phyloP scores from a whole-genome alignment of 1,140 invertebrate species.

The Drosophila littoralis region DNA sequence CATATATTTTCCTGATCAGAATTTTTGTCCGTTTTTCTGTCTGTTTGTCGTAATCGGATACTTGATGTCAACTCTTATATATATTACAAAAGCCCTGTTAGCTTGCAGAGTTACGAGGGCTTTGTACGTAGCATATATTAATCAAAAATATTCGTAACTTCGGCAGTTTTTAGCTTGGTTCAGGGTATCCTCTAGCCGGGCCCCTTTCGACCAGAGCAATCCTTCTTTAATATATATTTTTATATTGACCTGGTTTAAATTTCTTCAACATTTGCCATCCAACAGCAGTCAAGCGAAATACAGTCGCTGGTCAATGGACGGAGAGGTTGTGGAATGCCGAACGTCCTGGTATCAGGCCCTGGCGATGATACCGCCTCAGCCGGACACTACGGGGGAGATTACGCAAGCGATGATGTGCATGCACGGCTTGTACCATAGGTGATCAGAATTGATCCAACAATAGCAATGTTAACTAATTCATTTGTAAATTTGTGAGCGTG shows the following conservation, averaged over 20 bases:
- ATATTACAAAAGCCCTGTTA: no score
- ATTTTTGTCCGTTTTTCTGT: no score
- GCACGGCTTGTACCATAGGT: constrained; percentile 70
- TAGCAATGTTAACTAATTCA: neutral
- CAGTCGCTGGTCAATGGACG: constrained; percentile 46
- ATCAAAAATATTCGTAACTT: no score
- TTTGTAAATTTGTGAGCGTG: neutral
- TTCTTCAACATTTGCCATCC: neutral
- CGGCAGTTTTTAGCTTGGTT: no score
- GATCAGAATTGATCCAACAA: neutral
- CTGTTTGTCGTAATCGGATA: no score
- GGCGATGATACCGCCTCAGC: constrained; percentile 39
- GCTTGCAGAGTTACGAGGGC: no score
- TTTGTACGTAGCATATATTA: no score
- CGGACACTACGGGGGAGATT: constrained; percentile 43
- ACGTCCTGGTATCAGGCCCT: constrained; percentile 52
- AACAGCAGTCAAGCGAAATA: constrained; percentile 53
- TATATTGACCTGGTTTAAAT: neutral
- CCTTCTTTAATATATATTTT: no score
- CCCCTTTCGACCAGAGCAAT: no score
- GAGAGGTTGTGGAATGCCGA: constrained; percentile 29
- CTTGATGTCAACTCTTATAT: no score
- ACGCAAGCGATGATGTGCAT: constrained; percentile 67
- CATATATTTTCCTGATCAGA: no score
- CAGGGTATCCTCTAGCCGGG: no score